Base-by-base conservation (phyloP, 1,140 invertebrate species). In the Rhizoglyphus robini region DNA sequence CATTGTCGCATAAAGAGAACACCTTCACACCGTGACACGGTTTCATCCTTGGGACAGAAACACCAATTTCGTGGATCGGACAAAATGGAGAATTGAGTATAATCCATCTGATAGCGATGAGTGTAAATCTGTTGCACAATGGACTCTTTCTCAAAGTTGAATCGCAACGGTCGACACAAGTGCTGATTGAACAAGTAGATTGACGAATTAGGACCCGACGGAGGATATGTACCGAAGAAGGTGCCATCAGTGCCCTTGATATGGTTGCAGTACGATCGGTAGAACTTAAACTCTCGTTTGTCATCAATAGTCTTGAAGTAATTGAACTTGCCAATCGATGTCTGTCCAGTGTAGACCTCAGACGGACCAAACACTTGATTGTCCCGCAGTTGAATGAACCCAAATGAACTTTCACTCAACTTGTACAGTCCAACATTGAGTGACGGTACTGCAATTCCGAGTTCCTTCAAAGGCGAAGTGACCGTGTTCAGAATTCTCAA, bases 391-490 rank as follows among this genome's bases (percentile, higher is more conserved):
- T 8, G 8, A 58, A 63, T 31, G 32, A 63, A 63, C 5, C 61
- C 61, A 47, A 36, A 63, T 36, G 32, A 5, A 49, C 13, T 63
- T 25, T 63, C 34, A 15, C 11, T 3, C 11, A 63, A 30, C 23
- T 63, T 63, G 32, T 63, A 63, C 32, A 41, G 5, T 58, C 30
- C 27, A 20, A 63, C 34, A 23, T 31, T 31, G 5, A 36, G 13
- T 20, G 47, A 31, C 15, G 61, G 61, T 8, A 63, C 34, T 15
- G 61, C n/a, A 57, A 63, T 31, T 11, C 61, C 61, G 13, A 63
- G 11, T 31, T 11, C 3, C 27, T 31, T n/a, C 36, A 63, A 8
- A 4, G 61, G 61, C 13, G n/a, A 51, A 11, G 36, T 31, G n/a
- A 63, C 23, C 18, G 31, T 49, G 61, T 63, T 31, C 8, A 63